These are phyloP conservation scores for Monarcha castaneiventris DNA, from an alignment of 2,113 vertebrate genomes.

Conservation along the genomic window DNA sequence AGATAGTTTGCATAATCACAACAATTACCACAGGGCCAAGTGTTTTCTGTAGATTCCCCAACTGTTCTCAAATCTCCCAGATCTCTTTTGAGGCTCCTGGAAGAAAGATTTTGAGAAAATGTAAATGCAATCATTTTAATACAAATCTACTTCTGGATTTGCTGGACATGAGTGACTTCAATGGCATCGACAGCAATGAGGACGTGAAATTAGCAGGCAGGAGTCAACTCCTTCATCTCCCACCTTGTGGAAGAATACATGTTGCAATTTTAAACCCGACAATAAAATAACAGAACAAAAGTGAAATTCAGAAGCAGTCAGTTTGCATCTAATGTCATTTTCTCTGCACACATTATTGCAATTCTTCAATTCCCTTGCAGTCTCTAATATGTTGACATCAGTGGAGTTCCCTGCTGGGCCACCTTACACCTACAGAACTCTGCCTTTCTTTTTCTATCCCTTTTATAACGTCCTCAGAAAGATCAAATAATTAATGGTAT, in stretches of 20 bases:
- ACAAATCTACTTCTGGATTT: background rate
- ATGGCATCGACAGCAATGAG: background rate
- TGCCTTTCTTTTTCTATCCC: background rate
- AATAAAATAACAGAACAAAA: background rate
- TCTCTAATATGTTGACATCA: constrained; percentile 60
- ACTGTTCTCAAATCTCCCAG: background rate
- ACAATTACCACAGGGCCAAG: background rate
- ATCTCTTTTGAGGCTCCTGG: background rate
- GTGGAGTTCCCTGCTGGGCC: constrained; percentile 54
- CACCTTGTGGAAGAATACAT: background rate
- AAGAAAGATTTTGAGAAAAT: background rate
- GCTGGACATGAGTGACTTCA: background rate
- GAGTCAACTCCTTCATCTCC: background rate
- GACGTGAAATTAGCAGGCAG: background rate
- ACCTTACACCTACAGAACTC: constrained; percentile 54
- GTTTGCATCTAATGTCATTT: constrained; percentile 44
- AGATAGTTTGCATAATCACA: background rate
- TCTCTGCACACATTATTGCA: background rate
- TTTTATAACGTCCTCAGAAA: constrained; percentile 51
- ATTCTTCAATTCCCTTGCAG: constrained; percentile 41
- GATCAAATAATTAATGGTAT: constrained; percentile 68
- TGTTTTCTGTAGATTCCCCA: background rate
- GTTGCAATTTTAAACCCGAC: background rate
- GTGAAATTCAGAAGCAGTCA: background rate
- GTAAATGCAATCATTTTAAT: background rate